These are phyloP conservation scores for Atta cephalotes DNA, from an alignment of 1,140 invertebrate species.

Conservation along the genomic window DNA sequence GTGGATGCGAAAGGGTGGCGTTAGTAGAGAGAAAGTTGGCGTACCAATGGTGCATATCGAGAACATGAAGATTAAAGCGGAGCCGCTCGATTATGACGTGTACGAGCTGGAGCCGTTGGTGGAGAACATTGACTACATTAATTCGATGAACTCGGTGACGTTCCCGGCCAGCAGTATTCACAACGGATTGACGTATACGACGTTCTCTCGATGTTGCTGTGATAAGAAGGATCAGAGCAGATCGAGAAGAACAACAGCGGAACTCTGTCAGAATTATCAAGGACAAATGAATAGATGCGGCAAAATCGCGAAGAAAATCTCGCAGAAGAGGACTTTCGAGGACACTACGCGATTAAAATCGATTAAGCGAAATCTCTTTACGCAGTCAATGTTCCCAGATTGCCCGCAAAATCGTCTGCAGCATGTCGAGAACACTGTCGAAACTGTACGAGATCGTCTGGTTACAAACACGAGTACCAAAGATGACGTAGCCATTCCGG, in stretches of 20 bases:
- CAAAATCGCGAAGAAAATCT: neutral
- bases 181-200: slow-evolving; percentile 59
- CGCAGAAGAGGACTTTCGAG: neutral
- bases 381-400: neutral
- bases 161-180: slow-evolving; percentile 50
- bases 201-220: slow-evolving; percentile 74
- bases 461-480: neutral
- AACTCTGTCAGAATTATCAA: slow-evolving; percentile 10
- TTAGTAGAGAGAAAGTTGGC: slow-evolving; percentile 69
- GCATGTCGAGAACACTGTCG: neutral
- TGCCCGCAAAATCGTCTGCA: neutral
- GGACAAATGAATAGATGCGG: neutral
- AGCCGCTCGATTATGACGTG: slow-evolving; percentile 77
- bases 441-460: neutral
- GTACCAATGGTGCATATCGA: slow-evolving; percentile 83
- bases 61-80: slow-evolving; percentile 80
- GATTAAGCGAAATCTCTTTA: neutral
- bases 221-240: slow-evolving; percentile 71
- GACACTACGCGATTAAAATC: neutral
- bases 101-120: slow-evolving; percentile 68
- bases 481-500: neutral
- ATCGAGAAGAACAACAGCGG: neutral
- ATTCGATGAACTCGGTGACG: slow-evolving; percentile 61
- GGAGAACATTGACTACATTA: slow-evolving; percentile 67
- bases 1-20: slow-evolving; percentile 81